Evolutionary conservation across 92 coral and sea anemone genomes (phyloP), one percentile per base, ranked within the genome.

Genomic region (Zoanthus solanderi): DNA sequence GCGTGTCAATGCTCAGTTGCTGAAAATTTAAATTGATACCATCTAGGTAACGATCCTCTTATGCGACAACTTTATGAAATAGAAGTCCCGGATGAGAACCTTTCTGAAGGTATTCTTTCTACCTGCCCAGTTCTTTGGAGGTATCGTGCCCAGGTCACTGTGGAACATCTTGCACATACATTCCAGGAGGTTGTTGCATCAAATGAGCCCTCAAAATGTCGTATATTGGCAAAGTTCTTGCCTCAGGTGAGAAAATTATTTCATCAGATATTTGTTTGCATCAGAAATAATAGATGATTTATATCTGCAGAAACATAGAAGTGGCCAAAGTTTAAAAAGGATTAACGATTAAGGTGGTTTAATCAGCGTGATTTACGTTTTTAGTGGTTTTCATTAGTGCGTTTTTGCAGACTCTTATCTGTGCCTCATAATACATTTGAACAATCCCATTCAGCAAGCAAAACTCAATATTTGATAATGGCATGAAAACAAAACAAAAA

Each of bases 81-180:
- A 5, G 96, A 93, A 71, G 71, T 42, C 58, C 86, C 91, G 54
- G 67, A 78, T 15, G 92, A 92, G 29, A 78, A 76, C 63, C 86
- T 68, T 52, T n/a, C 87, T 17, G 72, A 54, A 23, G 72, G 85
- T 48, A 31, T 95, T 18, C 75, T 72, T 34, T 92, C 96, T 6
- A 93, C 92, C 72, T 83, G 94, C 81, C 94, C 95, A 32, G 88
- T 90, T 71, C 93, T 95, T 79, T 95, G 98, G 98, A 92, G 95
- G 76, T 94, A 96, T 76, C 93, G 98, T 5, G 89, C 94, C 15
- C 89, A 83, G 67, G 94, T 95, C 68, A 95, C 96, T 9, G 92
- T 95, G 9, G 96, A 95, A 65, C 95, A 95, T 85, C 84, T 92
- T 84, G 79, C 89, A 12, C 92, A 92, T 92, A 94, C 90, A 69